Conservation (phyloP, 1,140 invertebrate genomes). For the Brachionus sp. region DNA sequence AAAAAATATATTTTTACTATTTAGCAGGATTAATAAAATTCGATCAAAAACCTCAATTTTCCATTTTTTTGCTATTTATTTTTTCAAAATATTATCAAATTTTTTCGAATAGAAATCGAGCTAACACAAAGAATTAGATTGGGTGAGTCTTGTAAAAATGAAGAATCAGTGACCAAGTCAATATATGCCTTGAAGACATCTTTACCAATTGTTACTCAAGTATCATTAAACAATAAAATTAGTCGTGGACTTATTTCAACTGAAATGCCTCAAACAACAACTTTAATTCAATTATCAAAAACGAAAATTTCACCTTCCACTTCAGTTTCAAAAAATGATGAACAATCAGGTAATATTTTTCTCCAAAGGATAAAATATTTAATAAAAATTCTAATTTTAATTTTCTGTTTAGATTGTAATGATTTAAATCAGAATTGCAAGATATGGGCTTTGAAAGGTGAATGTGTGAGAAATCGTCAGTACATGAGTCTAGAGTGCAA, state of each 20-base stretch:
- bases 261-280: neutral
- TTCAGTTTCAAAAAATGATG: neutral
- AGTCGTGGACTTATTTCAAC: neutral
- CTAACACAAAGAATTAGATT: neutral
- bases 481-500: conserved; percentile 27
- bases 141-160: neutral
- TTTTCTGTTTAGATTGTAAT: neutral
- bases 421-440: conserved; percentile 3
- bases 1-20: no score
- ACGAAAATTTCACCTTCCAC: neutral
- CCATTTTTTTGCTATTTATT: no score
- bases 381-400: neutral
- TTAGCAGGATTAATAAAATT: no score
- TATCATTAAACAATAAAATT: neutral
- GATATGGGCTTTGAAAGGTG: conserved; percentile 1
- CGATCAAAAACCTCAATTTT: no score
- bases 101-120: neutral
- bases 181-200: neutral
- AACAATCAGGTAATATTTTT: neutral
- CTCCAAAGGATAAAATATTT: neutral
- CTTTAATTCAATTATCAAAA: neutral
- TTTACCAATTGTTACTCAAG: neutral
- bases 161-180: no score
- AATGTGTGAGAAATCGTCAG: conserved; percentile 5
- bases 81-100: neutral